Evolutionary conservation across 2,888 invertebrate species (phyloP).

Genomic region (Hoplodrina blanda): DNA sequence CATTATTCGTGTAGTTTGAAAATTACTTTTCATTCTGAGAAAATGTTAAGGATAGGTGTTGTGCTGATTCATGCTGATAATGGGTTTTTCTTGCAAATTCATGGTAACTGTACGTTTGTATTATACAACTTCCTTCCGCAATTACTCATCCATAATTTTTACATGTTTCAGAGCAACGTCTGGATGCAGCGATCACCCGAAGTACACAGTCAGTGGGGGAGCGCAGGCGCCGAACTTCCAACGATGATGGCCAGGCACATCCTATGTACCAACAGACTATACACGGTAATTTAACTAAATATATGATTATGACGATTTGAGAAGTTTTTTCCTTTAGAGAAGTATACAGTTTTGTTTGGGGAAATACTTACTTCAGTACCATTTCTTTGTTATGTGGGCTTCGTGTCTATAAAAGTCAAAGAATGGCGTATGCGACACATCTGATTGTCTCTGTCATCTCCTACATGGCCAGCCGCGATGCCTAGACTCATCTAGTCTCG

Average conservation of each 20-base stretch:
- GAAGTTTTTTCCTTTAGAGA: neutral
- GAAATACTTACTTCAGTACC: too few relatives aligned
- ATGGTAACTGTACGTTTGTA: slow-evolving; percentile 9
- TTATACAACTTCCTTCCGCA: neutral
- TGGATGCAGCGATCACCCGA: slow-evolving; percentile 85
- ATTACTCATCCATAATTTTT: neutral
- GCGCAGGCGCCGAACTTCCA: slow-evolving; percentile 81
- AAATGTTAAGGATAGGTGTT: neutral
- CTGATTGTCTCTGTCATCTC: too few relatives aligned
- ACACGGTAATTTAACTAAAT: slow-evolving; percentile 77
- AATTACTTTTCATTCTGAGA: slow-evolving; percentile 7
- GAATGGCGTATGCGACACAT: too few relatives aligned
- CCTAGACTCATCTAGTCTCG: too few relatives aligned
- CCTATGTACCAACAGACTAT: slow-evolving; percentile 88
- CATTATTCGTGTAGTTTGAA: slow-evolving; percentile 3
- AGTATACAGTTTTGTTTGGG: too few relatives aligned
- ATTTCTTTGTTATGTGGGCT: too few relatives aligned
- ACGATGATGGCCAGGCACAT: slow-evolving; percentile 83
- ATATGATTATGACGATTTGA: neutral
- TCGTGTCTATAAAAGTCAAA: too few relatives aligned
- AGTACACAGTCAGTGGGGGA: slow-evolving; percentile 87
- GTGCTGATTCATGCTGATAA: slow-evolving; percentile 15
- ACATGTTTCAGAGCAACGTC: slow-evolving; percentile 80
- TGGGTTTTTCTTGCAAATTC: slow-evolving; percentile 8
- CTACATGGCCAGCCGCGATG: too few relatives aligned